phyloP scores from a whole-genome alignment of 2,113 vertebrate species.

The Pluvialis apricaria region DNA sequence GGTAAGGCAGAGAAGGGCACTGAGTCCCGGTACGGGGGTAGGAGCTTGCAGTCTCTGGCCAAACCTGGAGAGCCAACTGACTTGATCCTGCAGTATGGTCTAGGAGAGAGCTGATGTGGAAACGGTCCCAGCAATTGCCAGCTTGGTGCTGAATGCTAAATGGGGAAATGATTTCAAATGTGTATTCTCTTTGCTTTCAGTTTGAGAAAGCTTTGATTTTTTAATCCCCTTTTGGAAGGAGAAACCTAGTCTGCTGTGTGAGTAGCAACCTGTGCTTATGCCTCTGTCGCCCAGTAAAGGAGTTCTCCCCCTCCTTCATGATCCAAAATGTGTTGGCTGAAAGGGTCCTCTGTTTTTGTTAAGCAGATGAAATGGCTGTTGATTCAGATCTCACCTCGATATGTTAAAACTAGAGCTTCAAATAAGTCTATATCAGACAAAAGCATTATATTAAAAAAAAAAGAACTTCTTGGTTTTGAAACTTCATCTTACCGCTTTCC shows the following conservation, averaged over 20 bases:
- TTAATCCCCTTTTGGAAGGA: not conserved
- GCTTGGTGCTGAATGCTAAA: not conserved
- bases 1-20: not conserved
- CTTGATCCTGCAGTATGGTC: not conserved
- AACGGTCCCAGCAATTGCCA: not conserved
- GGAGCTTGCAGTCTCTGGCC: not conserved
- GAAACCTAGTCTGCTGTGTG: not conserved
- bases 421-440: not conserved
- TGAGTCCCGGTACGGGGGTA: rapidly evolving
- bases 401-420: not conserved
- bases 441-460: not conserved
- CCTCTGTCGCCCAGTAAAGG: not conserved
- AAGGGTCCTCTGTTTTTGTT: not conserved
- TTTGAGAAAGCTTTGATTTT: not conserved
- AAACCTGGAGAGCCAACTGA: not conserved
- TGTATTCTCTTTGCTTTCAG: not conserved
- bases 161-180: not conserved
- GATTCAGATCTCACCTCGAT: not conserved
- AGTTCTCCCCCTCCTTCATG: not conserved
- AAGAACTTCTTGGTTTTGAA: not conserved
- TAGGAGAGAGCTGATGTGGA: not conserved
- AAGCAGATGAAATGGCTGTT: not conserved
- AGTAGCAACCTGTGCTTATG: not conserved
- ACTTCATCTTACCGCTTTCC: constrained; percentile 4
- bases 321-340: not conserved